Percentiles rank a stretch among this genome's conserved stretches.
These are phyloP conservation scores for Melieria omissa DNA, from an alignment of 2,888 invertebrate genomes.

Conservation along the genomic window DNA sequence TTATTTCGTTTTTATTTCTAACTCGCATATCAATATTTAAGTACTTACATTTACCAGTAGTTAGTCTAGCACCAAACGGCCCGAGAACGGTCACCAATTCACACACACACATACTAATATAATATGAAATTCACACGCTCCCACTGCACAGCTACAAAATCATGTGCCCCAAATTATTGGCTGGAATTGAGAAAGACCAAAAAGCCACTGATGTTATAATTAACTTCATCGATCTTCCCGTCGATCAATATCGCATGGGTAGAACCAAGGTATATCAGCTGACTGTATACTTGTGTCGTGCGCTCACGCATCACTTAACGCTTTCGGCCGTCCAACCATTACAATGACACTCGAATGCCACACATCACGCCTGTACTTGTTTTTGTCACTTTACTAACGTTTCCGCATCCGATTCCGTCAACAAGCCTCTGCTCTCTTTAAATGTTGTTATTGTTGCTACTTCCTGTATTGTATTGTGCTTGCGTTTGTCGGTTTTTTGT, in stretches of 20 bases:
- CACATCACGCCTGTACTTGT: too few relatives aligned
- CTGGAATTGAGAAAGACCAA: slow-evolving; percentile 67
- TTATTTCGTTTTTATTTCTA: too few relatives aligned
- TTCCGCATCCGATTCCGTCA: too few relatives aligned
- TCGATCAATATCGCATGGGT: slow-evolving; percentile 95
- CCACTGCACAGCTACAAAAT: slow-evolving; percentile 92
- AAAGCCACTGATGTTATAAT: slow-evolving; percentile 87
- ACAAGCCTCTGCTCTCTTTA: too few relatives aligned
- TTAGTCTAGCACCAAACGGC: background rate
- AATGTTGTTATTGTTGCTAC: too few relatives aligned
- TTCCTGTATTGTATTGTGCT: too few relatives aligned
- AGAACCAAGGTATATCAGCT: slow-evolving; percentile 86
- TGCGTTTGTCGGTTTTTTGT: too few relatives aligned
- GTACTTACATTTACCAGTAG: too few relatives aligned
- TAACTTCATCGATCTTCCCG: slow-evolving; percentile 84
- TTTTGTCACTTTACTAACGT: too few relatives aligned
- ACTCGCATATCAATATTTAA: too few relatives aligned
- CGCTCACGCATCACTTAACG: background rate
- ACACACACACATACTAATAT: slow-evolving; percentile 8
- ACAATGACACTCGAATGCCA: too few relatives aligned
- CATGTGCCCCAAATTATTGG: slow-evolving; percentile 91
- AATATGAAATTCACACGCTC: background rate
- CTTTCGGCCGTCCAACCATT: too few relatives aligned
- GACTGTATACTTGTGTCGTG: slow-evolving; percentile 54
- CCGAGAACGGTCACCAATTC: background rate